Base-by-base conservation (phyloP, 2,797 vertebrate genomes). In the Cyprinella venusta region DNA sequence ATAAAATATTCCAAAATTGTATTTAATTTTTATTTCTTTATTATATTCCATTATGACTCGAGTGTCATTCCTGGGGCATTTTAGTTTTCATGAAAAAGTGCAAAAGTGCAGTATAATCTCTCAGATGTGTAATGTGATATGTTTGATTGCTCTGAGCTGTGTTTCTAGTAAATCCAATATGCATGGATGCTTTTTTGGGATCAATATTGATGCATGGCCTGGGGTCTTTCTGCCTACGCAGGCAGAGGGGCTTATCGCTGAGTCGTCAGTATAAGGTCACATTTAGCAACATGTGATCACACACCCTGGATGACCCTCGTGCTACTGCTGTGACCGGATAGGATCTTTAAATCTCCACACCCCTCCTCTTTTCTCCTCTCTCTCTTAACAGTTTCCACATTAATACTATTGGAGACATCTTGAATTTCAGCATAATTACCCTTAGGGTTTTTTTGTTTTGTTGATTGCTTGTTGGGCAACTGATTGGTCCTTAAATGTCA, bases 161-260 rank as follows among this genome's bases (percentile, higher is more conserved):
- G 30, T 59, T 80, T 63, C 54, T 80, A 76, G 69, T 67, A 83
- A 83, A 80, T 80, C 42, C 40, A 52, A 65, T 80, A 59, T 52
- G 38, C 24, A 75, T 76, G 54, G 56, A 36, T 77, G 63, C 42
- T 71, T 81, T 82, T 75, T 45, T 71, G 74, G 78, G 70, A 86
- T 86, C 54, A 76, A 67, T 81, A 85, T 67, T 80, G 65, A 77
- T 65, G 42, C 64, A 70, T 81, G 74, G 56, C 38, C 59, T 79
- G 48, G 61, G 76, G 42, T 77, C 50, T 82, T 87, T 82, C 74
- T 80, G 71, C 76, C 83, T 63, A 48, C 9, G 42, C 61, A 79
- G 61, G 72, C 56, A 67, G 52, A 72, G 33, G 79, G 69, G 52
- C 63, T 75, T 38, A 70, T 74, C 65, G 82, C 83, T 76, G 78